Evolutionary conservation across 1,140 invertebrate genomes (phyloP), one percentile per base, ranked within the genome.

Genomic region (Acyrthosiphon pisum): DNA sequence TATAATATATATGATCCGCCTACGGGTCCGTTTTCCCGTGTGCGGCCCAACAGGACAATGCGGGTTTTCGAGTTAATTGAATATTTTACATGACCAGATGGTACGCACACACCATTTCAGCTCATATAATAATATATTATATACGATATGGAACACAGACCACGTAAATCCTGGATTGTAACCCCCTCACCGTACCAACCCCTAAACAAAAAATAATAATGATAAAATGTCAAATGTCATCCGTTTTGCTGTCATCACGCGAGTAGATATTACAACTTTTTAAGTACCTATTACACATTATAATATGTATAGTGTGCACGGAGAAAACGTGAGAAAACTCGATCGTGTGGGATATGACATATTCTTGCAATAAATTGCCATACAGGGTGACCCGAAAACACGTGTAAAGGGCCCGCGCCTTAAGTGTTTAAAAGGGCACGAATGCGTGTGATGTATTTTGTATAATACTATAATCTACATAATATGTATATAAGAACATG

Each of bases 21-120:
- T 93, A 48, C 48, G 91, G 81, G 81, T 86, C 91, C 46, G n/a
- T 83, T 84, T 44, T 68, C 35, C 48, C 37, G 44, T 53, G 48
- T 22, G n/a, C 76, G 46, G 22, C 48, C 44, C 46, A 14, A 76
- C 23, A 30, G 76, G 76, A 53, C 81, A 93, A 84, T 86, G 81
- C 48, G 76, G 46, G 76, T 93, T 84, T 93, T 41, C 48, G 18
- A 53, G 81, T 84, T 93, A 86, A 93, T 93, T 93, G 76, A 93
- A 93, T 56, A 84, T 56, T 93, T 93, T 84, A 93, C 76, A 53
- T 14, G 91, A 44, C 91, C 91, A 93, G 44, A 93, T 93, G 91
- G 91, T 84, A 37, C 35, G 26, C 48, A 46, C 53, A 68, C 53
- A 14, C n/a, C 22, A 89, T 23, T 53, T 22, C 48, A 50, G 48